Percentiles rank a stretch among this genome's conserved stretches.
Conservation (phyloP, 2,888 invertebrate genomes). For the Coremacera marginata region DNA sequence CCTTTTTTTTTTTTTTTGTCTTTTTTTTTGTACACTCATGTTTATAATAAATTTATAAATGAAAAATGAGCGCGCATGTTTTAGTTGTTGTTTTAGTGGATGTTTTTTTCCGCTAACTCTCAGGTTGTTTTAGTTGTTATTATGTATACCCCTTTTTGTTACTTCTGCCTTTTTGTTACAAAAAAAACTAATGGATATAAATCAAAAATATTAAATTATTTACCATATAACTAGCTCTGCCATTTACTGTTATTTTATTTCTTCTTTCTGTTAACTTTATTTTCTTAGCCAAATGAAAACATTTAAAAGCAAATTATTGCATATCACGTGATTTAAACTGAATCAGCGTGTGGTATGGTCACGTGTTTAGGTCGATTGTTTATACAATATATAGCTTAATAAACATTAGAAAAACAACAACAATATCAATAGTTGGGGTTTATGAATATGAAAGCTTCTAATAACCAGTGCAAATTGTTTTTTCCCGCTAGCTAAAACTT, state of each 20-base stretch:
- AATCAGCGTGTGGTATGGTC: not conserved
- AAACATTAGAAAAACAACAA: not conserved
- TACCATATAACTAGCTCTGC: not conserved
- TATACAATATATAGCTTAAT: not conserved
- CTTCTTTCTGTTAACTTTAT: not conserved
- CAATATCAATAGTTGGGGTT: too few species aligned
- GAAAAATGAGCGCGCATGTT: not conserved
- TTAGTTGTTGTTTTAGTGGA: not conserved
- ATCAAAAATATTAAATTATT: not conserved
- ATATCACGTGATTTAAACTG: slow-evolving; percentile 43
- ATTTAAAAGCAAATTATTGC: slow-evolving; percentile 45
- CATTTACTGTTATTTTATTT: not conserved
- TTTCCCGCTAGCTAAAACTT: not conserved
- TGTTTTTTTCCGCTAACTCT: not conserved
- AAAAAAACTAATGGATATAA: not conserved
- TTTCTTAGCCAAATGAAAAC: slow-evolving; percentile 32
- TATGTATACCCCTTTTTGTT: not conserved
- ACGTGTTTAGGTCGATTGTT: not conserved
- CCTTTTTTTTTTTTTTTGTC: too few species aligned
- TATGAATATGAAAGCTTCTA: too few species aligned
- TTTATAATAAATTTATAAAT: slow-evolving; percentile 13
- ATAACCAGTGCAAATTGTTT: too few species aligned
- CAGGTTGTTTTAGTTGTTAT: not conserved
- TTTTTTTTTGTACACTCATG: not conserved
- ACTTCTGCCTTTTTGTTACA: not conserved